Percentiles rank a stretch among this genome's conserved stretches.
Conservation (phyloP, 2,888 invertebrate species). For the Glaucopsyche alexis region DNA sequence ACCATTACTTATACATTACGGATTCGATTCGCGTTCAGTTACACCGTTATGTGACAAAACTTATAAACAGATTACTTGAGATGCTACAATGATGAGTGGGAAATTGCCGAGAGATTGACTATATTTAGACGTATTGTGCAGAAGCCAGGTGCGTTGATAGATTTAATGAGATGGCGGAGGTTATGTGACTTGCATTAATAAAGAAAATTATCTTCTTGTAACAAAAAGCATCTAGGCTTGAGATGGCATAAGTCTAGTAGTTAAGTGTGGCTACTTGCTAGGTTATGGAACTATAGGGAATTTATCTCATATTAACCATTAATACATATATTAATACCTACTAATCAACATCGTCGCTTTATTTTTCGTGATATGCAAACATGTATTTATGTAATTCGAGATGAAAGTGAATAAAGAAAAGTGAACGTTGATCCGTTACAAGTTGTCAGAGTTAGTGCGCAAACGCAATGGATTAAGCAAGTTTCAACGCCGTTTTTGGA, state of each 20-base stretch:
- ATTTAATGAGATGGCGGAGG: constrained; percentile 32
- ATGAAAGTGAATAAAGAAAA: constrained; percentile 44
- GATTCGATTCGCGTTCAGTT: constrained; percentile 64
- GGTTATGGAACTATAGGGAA: background rate
- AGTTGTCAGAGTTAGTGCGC: constrained; percentile 46
- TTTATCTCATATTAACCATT: background rate
- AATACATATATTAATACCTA: background rate
- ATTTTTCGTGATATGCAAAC: background rate
- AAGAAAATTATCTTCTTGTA: constrained; percentile 28
- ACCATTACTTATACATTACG: constrained; percentile 52
- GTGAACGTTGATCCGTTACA: constrained; percentile 53
- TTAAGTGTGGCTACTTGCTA: background rate
- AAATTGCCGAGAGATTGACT: constrained; percentile 40
- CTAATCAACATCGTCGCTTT: background rate
- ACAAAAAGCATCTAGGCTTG: background rate
- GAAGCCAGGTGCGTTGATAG: constrained; percentile 32
- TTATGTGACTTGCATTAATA: constrained; percentile 30
- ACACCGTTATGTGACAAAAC: constrained; percentile 48
- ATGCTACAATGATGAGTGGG: constrained; percentile 38
- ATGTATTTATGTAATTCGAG: constrained; percentile 6
- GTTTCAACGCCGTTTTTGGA: constrained; percentile 51
- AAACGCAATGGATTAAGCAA: constrained; percentile 54
- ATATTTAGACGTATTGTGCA: constrained; percentile 37
- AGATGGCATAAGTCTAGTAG: background rate
- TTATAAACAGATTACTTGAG: constrained; percentile 43